phyloP scores from a whole-genome alignment of 2,888 invertebrate species.

The Drosophila demipolita region DNA sequence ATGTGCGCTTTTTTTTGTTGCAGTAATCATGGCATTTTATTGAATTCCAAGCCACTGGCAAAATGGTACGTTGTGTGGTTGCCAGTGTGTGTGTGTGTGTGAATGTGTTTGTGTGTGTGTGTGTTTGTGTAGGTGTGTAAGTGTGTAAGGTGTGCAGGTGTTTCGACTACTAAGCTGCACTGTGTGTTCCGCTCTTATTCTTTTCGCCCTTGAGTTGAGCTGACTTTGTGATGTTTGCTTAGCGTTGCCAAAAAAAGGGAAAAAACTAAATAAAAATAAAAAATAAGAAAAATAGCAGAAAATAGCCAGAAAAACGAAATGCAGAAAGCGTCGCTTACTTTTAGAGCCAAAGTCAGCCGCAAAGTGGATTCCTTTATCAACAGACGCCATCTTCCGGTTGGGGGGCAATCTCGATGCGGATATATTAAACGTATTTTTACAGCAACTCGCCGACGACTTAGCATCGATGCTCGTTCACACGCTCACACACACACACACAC shows the following conservation, averaged over 20 bases:
- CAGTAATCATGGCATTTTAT: constrained; percentile 65
- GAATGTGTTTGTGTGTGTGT: not conserved
- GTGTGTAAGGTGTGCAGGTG: constrained; percentile 39
- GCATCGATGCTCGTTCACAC: constrained; percentile 27
- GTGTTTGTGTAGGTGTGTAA: not conserved
- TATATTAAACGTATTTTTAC: constrained; percentile 80
- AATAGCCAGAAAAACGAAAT: constrained; percentile 7
- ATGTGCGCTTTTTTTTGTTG: constrained; percentile 21
- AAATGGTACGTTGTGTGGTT: not conserved
- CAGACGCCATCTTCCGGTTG: constrained; percentile 45
- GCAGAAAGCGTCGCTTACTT: constrained; percentile 56
- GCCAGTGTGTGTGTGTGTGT: constrained; percentile 4
- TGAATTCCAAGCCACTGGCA: constrained; percentile 54
- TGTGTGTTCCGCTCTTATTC: constrained; percentile 38
- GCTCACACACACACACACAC: constrained; percentile 11
- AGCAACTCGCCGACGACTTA: constrained; percentile 37
- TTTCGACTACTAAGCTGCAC: constrained; percentile 24
- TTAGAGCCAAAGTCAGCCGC: constrained; percentile 54
- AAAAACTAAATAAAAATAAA: not conserved
- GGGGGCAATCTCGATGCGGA: constrained; percentile 70
- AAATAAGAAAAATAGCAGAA: not conserved
- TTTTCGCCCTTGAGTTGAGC: constrained; percentile 12
- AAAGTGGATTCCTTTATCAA: constrained; percentile 69
- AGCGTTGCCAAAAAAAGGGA: constrained; percentile 23
- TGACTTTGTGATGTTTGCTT: constrained; percentile 56